phyloP scores from a whole-genome alignment of 2,113 vertebrate species.

The Nannobrachium achirus region DNA sequence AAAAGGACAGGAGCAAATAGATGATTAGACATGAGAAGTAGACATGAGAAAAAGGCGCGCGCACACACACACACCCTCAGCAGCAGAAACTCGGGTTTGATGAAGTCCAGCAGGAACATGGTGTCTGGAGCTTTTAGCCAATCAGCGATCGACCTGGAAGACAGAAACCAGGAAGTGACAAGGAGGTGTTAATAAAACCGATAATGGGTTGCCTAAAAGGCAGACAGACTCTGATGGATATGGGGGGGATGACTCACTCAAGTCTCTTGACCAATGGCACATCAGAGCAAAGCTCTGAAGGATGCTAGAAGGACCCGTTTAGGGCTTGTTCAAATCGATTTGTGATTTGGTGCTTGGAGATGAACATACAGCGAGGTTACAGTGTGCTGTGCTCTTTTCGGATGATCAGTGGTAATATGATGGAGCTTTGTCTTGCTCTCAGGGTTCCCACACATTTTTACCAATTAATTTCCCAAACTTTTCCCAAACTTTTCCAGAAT shows the following conservation, averaged over 20 bases:
- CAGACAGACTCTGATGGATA: conserved; percentile 2
- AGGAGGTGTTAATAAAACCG: conserved; percentile 58
- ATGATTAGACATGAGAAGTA: neutral
- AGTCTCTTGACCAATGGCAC: conserved; percentile 55
- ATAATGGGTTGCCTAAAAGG: conserved; percentile 34
- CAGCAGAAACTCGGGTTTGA: conserved; percentile 96
- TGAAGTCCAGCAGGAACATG: conserved; percentile 97
- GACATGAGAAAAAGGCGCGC: conserved; percentile 44
- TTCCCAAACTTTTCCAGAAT: too few relatives aligned
- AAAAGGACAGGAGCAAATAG: neutral
- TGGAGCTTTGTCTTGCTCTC: too few relatives aligned
- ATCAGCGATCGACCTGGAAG: conserved; percentile 91
- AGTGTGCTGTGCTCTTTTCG: conserved; percentile 5
- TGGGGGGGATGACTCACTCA: conserved; percentile 22
- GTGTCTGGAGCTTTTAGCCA: conserved; percentile 97
- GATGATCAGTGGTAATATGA: too few relatives aligned
- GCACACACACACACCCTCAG: conserved; percentile 84
- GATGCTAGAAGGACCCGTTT: conserved; percentile 6
- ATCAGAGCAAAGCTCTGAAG: conserved; percentile 3
- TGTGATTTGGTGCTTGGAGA: neutral
- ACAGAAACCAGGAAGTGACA: conserved; percentile 42
- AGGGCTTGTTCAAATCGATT: too few relatives aligned
- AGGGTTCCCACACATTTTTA: too few relatives aligned
- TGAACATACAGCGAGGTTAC: conserved; percentile 26
- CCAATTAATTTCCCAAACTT: too few relatives aligned